phyloP scores from a whole-genome alignment of 2,888 invertebrate species.

The Ypsolopha scabrella region DNA sequence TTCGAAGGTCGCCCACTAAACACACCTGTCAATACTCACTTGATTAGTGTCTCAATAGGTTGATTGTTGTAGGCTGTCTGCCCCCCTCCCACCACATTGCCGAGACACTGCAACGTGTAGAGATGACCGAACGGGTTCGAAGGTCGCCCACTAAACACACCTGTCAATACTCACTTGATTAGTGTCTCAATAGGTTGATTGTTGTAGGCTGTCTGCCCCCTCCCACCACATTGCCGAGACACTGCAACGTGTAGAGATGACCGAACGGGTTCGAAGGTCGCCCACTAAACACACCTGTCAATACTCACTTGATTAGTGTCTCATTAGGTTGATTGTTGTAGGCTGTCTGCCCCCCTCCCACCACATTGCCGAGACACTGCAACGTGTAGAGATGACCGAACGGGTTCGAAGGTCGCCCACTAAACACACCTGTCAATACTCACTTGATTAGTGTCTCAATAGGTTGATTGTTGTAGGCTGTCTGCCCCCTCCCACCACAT shows the following conservation, averaged over 20 bases:
- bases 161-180: constrained; percentile 71
- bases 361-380: constrained; percentile 90
- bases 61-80: constrained; percentile 90
- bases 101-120: constrained; percentile 89
- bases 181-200: constrained; percentile 87
- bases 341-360: too few relatives aligned
- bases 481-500: too few relatives aligned
- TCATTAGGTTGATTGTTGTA: constrained; percentile 92
- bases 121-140: constrained; percentile 82
- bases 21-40: too few relatives aligned
- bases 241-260: constrained; percentile 86
- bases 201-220: constrained; percentile 85
- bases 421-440: constrained; percentile 81
- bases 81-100: too few relatives aligned
- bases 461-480: too few relatives aligned
- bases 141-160: constrained; percentile 86
- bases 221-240: constrained; percentile 88
- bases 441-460: too few relatives aligned
- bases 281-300: background rate
- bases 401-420: constrained; percentile 84
- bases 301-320: too few relatives aligned
- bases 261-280: too few relatives aligned
- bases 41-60: too few relatives aligned
- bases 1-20: too few relatives aligned
- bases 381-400: constrained; percentile 87